Conservation (phyloP, 2,888 invertebrate species). For the Ectemnius continuus region DNA sequence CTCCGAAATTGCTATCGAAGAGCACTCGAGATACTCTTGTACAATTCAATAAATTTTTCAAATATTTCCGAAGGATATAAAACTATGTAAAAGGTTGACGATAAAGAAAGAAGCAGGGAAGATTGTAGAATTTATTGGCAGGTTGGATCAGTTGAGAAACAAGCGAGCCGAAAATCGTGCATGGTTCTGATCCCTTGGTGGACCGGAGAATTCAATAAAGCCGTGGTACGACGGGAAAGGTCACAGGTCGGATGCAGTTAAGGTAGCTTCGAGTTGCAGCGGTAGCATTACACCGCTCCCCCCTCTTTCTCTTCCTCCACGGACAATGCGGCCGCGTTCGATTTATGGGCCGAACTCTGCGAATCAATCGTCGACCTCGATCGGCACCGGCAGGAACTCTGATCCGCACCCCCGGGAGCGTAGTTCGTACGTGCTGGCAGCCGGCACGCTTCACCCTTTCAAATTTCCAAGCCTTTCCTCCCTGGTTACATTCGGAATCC, state of each 20-base stretch:
- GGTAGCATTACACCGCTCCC: not conserved
- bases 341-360: slow-evolving; percentile 19
- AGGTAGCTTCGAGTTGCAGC: slow-evolving; percentile 23
- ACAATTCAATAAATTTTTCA: too few species aligned
- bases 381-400: not conserved
- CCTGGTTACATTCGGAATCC: too few species aligned
- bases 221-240: slow-evolving; percentile 27
- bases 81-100: too few species aligned
- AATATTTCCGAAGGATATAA: too few species aligned
- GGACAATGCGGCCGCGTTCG: not conserved
- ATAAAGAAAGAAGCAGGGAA: too few species aligned
- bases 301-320: not conserved
- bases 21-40: too few species aligned
- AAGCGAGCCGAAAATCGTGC: slow-evolving; percentile 34
- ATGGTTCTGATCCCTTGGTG: not conserved
- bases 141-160: slow-evolving; percentile 36
- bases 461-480: too few species aligned
- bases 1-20: too few species aligned
- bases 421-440: not conserved
- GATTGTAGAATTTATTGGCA: too few species aligned
- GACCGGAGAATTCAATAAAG: slow-evolving; percentile 42
- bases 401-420: not conserved
- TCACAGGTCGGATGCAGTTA: slow-evolving; percentile 40
- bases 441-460: too few species aligned
- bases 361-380: not conserved